A percentile compares a stretch with the other conserved stretches of the same genome.
Conservation (phyloP, 2,113 vertebrate genomes). For the Phodopus roborovskii region DNA sequence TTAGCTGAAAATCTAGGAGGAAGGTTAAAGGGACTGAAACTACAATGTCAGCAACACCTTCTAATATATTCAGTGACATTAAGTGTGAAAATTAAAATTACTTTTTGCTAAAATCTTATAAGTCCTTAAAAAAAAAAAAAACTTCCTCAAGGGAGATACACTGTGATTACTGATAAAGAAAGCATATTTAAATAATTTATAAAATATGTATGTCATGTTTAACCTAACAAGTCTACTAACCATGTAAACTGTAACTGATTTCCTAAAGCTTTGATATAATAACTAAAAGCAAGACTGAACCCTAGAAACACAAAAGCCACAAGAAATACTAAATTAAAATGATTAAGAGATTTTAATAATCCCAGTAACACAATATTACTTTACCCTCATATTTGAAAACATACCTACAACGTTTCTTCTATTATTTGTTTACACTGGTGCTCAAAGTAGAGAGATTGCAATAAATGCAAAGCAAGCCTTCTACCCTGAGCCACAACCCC, state of each 20-base stretch:
- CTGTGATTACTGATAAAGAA: not conserved
- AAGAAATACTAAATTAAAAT: constrained; percentile 1
- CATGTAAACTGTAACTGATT: not conserved
- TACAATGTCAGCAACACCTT: not conserved
- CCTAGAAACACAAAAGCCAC: not conserved
- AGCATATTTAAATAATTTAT: not conserved
- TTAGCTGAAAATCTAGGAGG: not conserved
- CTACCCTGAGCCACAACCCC: not conserved
- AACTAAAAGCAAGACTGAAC: not conserved
- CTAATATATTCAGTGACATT: constrained; percentile 15
- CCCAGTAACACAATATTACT: not conserved
- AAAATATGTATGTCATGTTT: not conserved
- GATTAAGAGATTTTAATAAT: constrained; percentile 17
- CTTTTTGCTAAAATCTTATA: not conserved
- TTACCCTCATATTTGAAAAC: not conserved
- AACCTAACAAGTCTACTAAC: constrained; percentile 14
- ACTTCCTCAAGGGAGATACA: not conserved
- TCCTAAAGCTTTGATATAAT: not conserved
- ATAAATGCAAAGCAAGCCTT: not conserved
- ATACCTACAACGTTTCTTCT: not conserved
- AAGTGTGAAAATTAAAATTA: constrained; percentile 26
- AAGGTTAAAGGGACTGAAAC: not conserved
- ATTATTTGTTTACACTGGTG: not conserved
- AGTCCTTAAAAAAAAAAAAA: not conserved
- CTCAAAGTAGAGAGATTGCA: no score